These are phyloP conservation scores for Glyphotaelius pellucidus DNA, from an alignment of 2,888 invertebrate genomes.

Conservation along the genomic window DNA sequence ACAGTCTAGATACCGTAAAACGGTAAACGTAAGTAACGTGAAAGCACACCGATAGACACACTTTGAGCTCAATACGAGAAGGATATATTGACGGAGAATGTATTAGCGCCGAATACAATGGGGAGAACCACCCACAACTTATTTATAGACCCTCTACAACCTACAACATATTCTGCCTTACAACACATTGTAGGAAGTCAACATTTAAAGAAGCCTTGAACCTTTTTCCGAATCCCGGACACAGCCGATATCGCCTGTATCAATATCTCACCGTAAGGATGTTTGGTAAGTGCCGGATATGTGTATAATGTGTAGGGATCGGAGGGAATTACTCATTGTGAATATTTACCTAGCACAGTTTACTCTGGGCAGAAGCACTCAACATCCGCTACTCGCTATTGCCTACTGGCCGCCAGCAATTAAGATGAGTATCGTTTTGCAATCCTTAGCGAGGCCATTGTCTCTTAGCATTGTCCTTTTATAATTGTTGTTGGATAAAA, in stretches of 20 bases:
- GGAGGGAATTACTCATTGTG: not conserved
- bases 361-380: not conserved
- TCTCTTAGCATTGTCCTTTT: conserved; percentile 1
- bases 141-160: not conserved
- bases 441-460: conserved; percentile 8
- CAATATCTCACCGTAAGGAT: not conserved
- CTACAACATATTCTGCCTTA: not conserved
- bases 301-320: not conserved
- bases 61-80: not conserved
- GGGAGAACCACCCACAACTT: not conserved
- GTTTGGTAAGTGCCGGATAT: not conserved
- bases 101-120: not conserved
- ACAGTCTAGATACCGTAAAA: not conserved
- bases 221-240: conserved; percentile 4
- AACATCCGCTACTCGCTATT: not conserved
- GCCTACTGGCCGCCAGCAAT: not conserved
- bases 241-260: conserved; percentile 4
- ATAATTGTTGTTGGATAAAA: conserved; percentile 13
- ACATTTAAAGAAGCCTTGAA: conserved; percentile 9
- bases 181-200: conserved; percentile 4
- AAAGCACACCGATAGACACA: not conserved
- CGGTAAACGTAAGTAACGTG: not conserved
- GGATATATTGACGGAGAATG: not conserved
- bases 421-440: conserved; percentile 27
- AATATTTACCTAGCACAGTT: not conserved